Evolutionary conservation across 2,797 vertebrate species (phyloP), one percentile per base, ranked within the genome.

Genomic region (Lepus townsendii): DNA sequence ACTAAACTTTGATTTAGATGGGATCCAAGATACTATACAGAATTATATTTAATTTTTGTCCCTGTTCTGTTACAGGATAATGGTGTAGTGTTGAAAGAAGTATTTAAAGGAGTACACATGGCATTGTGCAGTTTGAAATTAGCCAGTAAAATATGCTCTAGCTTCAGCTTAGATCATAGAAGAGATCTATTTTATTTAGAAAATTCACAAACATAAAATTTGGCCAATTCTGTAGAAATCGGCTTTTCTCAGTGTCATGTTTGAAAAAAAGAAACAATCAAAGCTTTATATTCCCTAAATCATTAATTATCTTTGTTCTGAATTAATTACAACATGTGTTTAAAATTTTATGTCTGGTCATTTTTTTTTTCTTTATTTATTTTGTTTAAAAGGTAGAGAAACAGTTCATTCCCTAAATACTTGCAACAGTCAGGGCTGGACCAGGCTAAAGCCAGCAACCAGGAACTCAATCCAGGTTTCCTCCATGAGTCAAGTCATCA

Each of bases 1-100:
- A 69, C 72, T 77, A 60, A 94, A 68, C 57, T 93, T 94, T 91
- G 24, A 27, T 92, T 91, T 90, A 84, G 42, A 20, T 83, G 62
- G 63, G 35, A 83, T 88, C 66, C 62, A 95, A 38, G 42, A 68
- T 90, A 17, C 14, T 84, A 66, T 0, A 57, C 66, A 93, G 84
- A 92, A 26, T 68, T 93, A 73, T 38, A 76, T 27, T 90, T 85
- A 75, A 22, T 54, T 88, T 50, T 95, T 5, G 86, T 93, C 60
- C 42, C 9, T 97, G 27, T 76, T 65, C 14, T 96, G 50, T 96
- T 47, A 63, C 54, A 89, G 26, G 22, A 86, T 80, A 77, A 68
- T 60, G 50, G 0, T 32, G 20, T 84, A 80, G 42, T 47, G 63
- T 82, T 52, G 38, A 38, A 89, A 65, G n/a, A 84, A 91, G 71